Conservation (phyloP, 1,140 invertebrate genomes). For the Atta cephalotes region DNA sequence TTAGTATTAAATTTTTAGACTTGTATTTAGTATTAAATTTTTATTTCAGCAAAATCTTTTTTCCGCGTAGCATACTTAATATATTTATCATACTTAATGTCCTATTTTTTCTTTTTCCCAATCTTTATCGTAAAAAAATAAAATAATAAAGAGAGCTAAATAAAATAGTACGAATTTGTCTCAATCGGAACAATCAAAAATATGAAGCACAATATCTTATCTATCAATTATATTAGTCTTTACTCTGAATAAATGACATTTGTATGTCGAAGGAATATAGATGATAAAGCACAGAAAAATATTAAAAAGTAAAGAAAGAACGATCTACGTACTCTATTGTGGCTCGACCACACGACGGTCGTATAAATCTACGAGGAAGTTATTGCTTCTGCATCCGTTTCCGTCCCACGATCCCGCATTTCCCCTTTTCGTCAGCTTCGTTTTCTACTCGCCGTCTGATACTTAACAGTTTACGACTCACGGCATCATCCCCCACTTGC, state of each 20-base stretch:
- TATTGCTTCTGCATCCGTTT: constrained; percentile 82
- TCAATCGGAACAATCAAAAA: neutral
- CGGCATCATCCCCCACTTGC: constrained; percentile 73
- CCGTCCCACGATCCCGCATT: constrained; percentile 80
- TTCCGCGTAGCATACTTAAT: neutral
- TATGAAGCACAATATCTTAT: neutral
- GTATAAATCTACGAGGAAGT: constrained; percentile 72
- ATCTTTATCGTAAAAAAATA: neutral
- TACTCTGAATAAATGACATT: constrained; percentile 4
- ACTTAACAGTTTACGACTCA: constrained; percentile 84
- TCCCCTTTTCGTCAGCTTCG: constrained; percentile 65
- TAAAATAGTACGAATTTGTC: neutral
- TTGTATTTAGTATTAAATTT: no score
- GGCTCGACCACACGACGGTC: constrained; percentile 59
- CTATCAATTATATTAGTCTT: neutral
- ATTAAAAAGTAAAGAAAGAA: constrained; percentile 46
- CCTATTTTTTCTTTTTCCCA: neutral
- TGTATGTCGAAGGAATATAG: constrained; percentile 15
- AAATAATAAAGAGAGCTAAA: neutral
- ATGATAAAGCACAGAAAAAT: constrained; percentile 9
- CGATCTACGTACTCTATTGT: constrained; percentile 33
- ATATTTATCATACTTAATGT: neutral
- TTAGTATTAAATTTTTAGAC: no score
- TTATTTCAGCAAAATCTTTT: no score
- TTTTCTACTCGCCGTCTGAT: constrained; percentile 69